Percentiles rank a stretch among this genome's conserved stretches.
phyloP scores from a whole-genome alignment of 2,888 invertebrate species.

The Polyploca ridens region DNA sequence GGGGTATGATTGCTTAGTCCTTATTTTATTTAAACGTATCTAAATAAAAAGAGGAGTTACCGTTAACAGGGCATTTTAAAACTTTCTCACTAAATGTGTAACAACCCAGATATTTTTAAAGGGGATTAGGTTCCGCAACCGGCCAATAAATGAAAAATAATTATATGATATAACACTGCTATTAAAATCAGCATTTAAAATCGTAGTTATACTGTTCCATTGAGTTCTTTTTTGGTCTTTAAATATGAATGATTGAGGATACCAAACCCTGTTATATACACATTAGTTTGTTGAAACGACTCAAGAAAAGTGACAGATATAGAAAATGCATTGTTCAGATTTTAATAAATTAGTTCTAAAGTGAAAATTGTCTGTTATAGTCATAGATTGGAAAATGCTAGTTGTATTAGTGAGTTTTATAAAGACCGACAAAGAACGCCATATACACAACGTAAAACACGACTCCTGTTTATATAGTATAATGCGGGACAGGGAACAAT shows the following conservation, averaged over 20 bases:
- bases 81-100: no score
- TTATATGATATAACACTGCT: neutral
- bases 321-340: no score
- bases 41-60: no score
- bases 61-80: no score
- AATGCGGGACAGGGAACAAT: neutral
- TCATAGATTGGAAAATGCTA: no score
- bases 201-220: slow-evolving; percentile 3
- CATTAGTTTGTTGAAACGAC: neutral
- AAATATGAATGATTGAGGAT: neutral
- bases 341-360: neutral
- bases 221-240: neutral
- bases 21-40: neutral
- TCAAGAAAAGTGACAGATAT: no score
- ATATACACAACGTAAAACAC: neutral
- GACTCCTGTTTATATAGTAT: neutral
- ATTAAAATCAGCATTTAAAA: neutral
- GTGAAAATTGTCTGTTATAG: neutral
- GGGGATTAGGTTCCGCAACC: no score
- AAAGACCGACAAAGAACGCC: neutral
- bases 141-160: no score
- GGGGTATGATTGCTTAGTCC: neutral
- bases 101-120: no score
- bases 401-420: neutral
- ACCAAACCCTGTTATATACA: neutral